Percentiles rank a stretch among this genome's conserved stretches.
phyloP scores from a whole-genome alignment of 2,113 vertebrate genomes.

The Calyptommatus sinebrachiatus region DNA sequence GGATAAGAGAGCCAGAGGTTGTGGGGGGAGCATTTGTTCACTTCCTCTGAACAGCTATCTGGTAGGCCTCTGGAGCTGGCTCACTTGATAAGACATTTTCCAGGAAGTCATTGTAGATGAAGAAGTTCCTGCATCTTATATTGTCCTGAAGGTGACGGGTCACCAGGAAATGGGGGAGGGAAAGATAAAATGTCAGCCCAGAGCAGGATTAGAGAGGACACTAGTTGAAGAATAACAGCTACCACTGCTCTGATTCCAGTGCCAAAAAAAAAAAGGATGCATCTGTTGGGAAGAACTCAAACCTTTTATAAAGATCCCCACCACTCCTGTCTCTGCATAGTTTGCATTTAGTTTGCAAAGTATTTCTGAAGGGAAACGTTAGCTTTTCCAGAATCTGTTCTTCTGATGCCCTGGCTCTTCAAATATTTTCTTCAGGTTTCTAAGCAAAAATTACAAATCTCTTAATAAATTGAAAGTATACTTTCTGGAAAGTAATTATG shows the following conservation, averaged over 20 bases:
- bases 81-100: constrained; percentile 75
- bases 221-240: constrained; percentile 15
- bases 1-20: background rate
- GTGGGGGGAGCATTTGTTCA: background rate
- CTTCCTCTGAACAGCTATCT: constrained; percentile 67
- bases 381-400: background rate
- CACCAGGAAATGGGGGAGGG: constrained; percentile 41
- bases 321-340: background rate
- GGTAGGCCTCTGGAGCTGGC: constrained; percentile 67
- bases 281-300: background rate
- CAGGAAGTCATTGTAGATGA: constrained; percentile 83
- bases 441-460: background rate
- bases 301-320: background rate
- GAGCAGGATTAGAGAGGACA: background rate
- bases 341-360: background rate
- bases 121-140: constrained; percentile 76
- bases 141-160: constrained; percentile 56
- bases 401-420: background rate
- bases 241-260: background rate
- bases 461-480: background rate
- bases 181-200: background rate
- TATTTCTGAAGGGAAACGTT: background rate
- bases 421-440: background rate
- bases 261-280: constrained; percentile 17
- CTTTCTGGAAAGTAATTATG: background rate